A percentile compares a stretch with the other conserved stretches of the same genome.
Evolutionary conservation across 1,140 invertebrate genomes (phyloP).

Genomic region (Drosophila teissieri): DNA sequence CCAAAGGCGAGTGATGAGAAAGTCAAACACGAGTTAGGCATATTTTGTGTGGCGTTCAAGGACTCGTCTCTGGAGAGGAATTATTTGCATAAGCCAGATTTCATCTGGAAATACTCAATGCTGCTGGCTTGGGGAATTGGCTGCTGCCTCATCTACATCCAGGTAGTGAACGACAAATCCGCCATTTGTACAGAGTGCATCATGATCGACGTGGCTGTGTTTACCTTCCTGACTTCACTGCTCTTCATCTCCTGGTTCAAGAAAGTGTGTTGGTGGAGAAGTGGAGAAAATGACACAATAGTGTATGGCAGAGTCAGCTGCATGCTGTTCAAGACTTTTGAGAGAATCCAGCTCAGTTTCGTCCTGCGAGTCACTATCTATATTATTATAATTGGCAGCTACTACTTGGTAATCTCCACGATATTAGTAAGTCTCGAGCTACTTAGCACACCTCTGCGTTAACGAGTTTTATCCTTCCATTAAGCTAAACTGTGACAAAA

Average conservation of each 20-base stretch:
- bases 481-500: conserved; percentile 33
- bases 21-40: conserved; percentile 14
- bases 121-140: conserved; percentile 47
- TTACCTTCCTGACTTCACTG: conserved; percentile 58
- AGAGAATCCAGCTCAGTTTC: conserved; percentile 38
- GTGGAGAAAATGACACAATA: conserved; percentile 85
- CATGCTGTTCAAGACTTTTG: conserved; percentile 75
- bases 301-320: conserved; percentile 87
- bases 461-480: neutral
- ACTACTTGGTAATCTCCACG: conserved; percentile 87
- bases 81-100: conserved; percentile 69
- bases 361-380: conserved; percentile 30
- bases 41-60: conserved; percentile 51
- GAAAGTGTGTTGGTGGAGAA: conserved; percentile 83
- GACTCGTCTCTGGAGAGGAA: conserved; percentile 56
- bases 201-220: neutral
- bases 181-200: fast-evolving
- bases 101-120: conserved; percentile 68
- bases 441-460: no score
- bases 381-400: conserved; percentile 84
- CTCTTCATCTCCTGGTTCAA: conserved; percentile 83
- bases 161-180: conserved; percentile 1
- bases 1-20: neutral
- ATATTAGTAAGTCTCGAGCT: conserved; percentile 85
- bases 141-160: conserved; percentile 20